phyloP scores from a whole-genome alignment of 2,888 invertebrate species.

The Diaperis boleti region DNA sequence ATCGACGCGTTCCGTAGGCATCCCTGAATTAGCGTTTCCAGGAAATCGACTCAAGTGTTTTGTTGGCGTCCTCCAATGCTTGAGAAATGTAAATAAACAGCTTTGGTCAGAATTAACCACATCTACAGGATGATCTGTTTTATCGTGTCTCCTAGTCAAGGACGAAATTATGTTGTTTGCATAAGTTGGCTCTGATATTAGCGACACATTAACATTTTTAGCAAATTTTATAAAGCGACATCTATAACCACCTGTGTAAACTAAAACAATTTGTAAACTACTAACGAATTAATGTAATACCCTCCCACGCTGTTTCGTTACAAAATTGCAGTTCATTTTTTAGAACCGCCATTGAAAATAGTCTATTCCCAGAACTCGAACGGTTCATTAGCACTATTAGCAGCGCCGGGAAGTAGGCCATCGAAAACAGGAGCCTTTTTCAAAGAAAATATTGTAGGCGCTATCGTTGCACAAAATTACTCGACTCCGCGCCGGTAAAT shows the following conservation, averaged over 20 bases:
- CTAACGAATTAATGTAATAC: too few relatives aligned
- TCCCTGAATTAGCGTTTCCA: constrained; percentile 5
- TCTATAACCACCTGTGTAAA: too few relatives aligned
- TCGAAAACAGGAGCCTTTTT: background rate
- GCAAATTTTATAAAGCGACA: too few relatives aligned
- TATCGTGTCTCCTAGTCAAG: constrained; percentile 12
- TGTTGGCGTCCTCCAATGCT: background rate
- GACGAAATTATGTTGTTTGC: too few relatives aligned
- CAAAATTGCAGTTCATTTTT: too few relatives aligned
- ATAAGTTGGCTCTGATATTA: too few relatives aligned
- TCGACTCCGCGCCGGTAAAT: too few relatives aligned
- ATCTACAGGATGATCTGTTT: constrained; percentile 16
- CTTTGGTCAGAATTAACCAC: constrained; percentile 4
- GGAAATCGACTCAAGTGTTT: constrained; percentile 12
- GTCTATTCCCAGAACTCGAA: background rate
- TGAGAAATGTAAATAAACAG: constrained; percentile 28
- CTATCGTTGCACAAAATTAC: too few relatives aligned
- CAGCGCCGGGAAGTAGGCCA: constrained; percentile 8
- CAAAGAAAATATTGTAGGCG: too few relatives aligned
- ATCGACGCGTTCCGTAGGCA: constrained; percentile 8
- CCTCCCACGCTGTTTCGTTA: too few relatives aligned
- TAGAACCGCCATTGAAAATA: background rate
- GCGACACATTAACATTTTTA: too few relatives aligned
- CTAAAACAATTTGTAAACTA: too few relatives aligned
- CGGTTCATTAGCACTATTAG: background rate